Percentiles rank a stretch among this genome's conserved stretches.
These are phyloP conservation scores for Anolis apletophallus DNA, from an alignment of 2,797 vertebrate species.

Conservation along the genomic window DNA sequence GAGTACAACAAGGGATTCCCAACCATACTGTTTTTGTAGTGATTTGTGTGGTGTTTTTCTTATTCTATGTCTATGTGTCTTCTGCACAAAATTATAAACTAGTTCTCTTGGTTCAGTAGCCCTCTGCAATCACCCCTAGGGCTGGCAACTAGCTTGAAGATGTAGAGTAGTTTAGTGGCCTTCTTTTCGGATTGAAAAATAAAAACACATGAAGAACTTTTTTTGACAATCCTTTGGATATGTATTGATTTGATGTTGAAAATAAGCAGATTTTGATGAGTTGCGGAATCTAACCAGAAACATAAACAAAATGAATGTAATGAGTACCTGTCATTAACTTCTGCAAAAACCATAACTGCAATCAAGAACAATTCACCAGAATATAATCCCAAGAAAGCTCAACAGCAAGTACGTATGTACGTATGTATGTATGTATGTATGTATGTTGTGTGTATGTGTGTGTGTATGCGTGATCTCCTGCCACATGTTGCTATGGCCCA, in stretches of 20 bases:
- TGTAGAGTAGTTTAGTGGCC: no score
- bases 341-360: background rate
- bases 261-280: background rate
- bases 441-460: no score
- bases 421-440: no score
- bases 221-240: background rate
- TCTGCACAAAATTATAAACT: background rate
- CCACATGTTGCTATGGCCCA: no score
- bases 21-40: no score
- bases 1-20: no score
- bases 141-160: no score
- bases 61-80: no score
- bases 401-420: no score
- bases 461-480: no score
- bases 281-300: background rate
- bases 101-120: background rate
- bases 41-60: no score
- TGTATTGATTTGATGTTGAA: background rate
- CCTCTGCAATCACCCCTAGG: background rate
- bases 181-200: background rate
- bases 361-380: background rate
- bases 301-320: background rate
- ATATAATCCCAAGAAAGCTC: background rate
- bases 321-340: background rate
- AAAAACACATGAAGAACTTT: background rate